These are phyloP conservation scores for Heliconius ismenius DNA, from an alignment of 2,888 invertebrate genomes.

Conservation along the genomic window DNA sequence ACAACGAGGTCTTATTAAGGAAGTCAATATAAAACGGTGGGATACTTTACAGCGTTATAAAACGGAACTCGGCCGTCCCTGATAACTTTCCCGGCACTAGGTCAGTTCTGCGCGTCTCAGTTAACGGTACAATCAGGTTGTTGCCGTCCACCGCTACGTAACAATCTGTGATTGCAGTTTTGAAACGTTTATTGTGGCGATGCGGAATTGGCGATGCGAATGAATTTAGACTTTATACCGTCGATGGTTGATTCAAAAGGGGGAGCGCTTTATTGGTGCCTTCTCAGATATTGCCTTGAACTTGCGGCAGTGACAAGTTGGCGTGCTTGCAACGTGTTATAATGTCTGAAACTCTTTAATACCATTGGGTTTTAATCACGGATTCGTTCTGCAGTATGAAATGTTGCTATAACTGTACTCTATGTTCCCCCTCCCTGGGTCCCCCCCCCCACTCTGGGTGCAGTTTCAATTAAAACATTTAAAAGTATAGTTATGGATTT, in stretches of 20 bases:
- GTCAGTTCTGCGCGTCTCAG: slow-evolving; percentile 78
- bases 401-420: slow-evolving; percentile 42
- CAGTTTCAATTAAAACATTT: neutral
- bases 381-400: slow-evolving; percentile 43
- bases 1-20: slow-evolving; percentile 38
- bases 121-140: slow-evolving; percentile 81
- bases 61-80: slow-evolving; percentile 71
- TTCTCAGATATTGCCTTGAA: slow-evolving; percentile 58
- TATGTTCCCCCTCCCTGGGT: neutral
- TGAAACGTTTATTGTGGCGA: slow-evolving; percentile 66
- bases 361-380: slow-evolving; percentile 37
- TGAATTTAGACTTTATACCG: slow-evolving; percentile 55
- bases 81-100: slow-evolving; percentile 80
- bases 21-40: slow-evolving; percentile 48
- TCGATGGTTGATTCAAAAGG: slow-evolving; percentile 43
- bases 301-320: slow-evolving; percentile 54
- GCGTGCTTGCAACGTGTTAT: slow-evolving; percentile 38
- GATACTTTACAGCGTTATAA: slow-evolving; percentile 56
- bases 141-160: slow-evolving; percentile 74
- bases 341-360: slow-evolving; percentile 37
- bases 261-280: slow-evolving; percentile 7
- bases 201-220: slow-evolving; percentile 47
- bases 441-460: neutral
- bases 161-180: slow-evolving; percentile 77
- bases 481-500: neutral